Evolutionary conservation across 35 echinoderm and acorn worm genomes (phyloP).

Genomic region (Strongylocentrotus purpuratus): DNA sequence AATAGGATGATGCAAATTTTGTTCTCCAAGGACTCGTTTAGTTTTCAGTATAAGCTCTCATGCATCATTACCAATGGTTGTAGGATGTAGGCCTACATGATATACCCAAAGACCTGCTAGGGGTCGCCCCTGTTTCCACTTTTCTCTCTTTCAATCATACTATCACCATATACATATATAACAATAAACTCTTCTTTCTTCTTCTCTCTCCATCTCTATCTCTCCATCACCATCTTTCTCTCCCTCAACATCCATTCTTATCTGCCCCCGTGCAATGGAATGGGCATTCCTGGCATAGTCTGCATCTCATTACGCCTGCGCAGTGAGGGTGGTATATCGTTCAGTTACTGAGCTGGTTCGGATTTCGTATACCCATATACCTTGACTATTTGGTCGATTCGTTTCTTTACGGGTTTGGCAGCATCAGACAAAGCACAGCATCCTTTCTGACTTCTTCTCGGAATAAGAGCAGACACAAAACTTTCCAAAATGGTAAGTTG

Average conservation of each 20-base stretch:
- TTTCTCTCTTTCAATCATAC: background rate
- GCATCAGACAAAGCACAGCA: slow-evolving; percentile 2
- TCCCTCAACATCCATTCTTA: background rate
- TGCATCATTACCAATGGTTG: no score
- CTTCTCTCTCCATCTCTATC: background rate
- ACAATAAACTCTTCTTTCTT: background rate
- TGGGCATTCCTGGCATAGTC: slow-evolving; percentile 15
- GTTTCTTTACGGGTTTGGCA: slow-evolving; percentile 49
- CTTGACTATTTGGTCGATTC: background rate
- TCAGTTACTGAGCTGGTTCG: background rate
- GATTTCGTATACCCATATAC: background rate
- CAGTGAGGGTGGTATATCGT: background rate
- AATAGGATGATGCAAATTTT: no score
- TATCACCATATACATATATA: background rate
- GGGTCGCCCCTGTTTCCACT: background rate
- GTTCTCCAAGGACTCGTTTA: no score
- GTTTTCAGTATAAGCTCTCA: no score
- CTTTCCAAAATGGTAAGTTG: slow-evolving; percentile 29
- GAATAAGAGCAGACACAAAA: slow-evolving; percentile 1
- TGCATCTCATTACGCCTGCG: slow-evolving; percentile 45
- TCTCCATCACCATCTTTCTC: background rate
- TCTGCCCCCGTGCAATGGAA: slow-evolving; percentile 13
- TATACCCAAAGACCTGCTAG: background rate
- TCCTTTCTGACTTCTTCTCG: slow-evolving; percentile 15
- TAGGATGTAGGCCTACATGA: no score